Base-by-base conservation (phyloP, 2,888 invertebrate species). In the Hetaerina titia region DNA sequence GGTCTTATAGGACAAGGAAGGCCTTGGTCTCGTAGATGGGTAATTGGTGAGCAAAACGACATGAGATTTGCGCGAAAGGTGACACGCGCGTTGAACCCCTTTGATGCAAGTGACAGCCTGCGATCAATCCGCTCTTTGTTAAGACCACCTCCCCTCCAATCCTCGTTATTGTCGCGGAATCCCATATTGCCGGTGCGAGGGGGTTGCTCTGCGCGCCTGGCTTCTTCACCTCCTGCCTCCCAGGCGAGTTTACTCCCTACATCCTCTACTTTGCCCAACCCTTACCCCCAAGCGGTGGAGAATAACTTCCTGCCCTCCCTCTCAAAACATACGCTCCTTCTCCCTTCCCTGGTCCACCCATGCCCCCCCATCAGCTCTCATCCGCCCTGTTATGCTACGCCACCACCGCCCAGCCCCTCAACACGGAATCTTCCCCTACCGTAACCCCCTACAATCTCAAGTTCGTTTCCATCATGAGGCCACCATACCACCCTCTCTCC, bases 381-480 rank as follows among this genome's bases (percentile, higher is more conserved):
- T 69, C 69, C 22, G 15, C 5, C 15, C 7, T 13, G 69, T 89
- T 57, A 56, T 57, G 9, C 89, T 57, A 45, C 89, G 58, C 88
- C 88, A 31, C 22, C 89, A 89, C 89, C 45, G 45, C 45, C 60
- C 11, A 60, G 11, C 60, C 60, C 11, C 11, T 60, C 60, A 11
- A 60, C 11, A 15, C 60, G 6, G 60, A 60, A 11, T 15, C 60
- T 15, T 60, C 60, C 90, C 90, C 90, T 58, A 63, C 63, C 63
- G 7, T 90, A 63, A 63, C 63, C 90, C 90, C 5, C 15, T 60
- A 11, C 60, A 25, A 90, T 90, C 63, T 90, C 63, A 90, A 90
- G 60, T 90, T 63, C 90, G 31, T 31, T 63, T 90, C 90, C 90
- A 90, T 90, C 90, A 90, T 60, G 58, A 25, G 13, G n/a, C n/a